These are phyloP conservation scores for Zootermopsis nevadensis DNA, from an alignment of 2,888 invertebrate genomes.

Conservation along the genomic window DNA sequence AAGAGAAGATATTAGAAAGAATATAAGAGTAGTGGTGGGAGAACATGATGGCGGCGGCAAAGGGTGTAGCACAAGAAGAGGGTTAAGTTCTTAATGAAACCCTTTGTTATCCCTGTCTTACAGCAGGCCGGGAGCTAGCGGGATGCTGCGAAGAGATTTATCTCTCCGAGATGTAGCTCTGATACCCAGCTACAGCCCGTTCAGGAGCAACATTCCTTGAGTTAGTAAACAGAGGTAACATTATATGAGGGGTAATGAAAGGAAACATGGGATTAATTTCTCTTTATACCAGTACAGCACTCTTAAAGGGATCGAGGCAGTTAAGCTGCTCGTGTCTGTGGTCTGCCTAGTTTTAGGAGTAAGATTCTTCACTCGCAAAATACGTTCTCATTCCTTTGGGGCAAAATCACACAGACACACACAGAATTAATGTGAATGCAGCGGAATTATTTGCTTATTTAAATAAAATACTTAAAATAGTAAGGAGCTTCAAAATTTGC, in stretches of 20 bases:
- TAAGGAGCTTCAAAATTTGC: no score
- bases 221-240: slow-evolving; percentile 33
- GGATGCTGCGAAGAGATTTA: slow-evolving; percentile 23
- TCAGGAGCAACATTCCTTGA: slow-evolving; percentile 21
- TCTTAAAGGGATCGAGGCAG: slow-evolving; percentile 10
- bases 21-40: neutral
- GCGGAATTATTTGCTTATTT: no score
- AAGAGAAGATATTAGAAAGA: slow-evolving; percentile 18
- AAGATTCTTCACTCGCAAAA: neutral
- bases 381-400: neutral
- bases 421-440: neutral
- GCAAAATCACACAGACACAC: neutral
- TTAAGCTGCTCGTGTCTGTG: neutral
- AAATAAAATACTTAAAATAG: no score
- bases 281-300: neutral
- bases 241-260: slow-evolving; percentile 19
- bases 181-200: neutral
- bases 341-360: slow-evolving; percentile 7
- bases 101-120: slow-evolving; percentile 27
- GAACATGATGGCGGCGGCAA: neutral
- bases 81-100: slow-evolving; percentile 39
- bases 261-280: slow-evolving; percentile 14
- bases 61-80: neutral
- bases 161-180: slow-evolving; percentile 18
- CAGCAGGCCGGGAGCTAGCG: neutral